Base-by-base conservation (phyloP, 64 coral and sea anemone genomes). In the Montipora efflorescens region DNA sequence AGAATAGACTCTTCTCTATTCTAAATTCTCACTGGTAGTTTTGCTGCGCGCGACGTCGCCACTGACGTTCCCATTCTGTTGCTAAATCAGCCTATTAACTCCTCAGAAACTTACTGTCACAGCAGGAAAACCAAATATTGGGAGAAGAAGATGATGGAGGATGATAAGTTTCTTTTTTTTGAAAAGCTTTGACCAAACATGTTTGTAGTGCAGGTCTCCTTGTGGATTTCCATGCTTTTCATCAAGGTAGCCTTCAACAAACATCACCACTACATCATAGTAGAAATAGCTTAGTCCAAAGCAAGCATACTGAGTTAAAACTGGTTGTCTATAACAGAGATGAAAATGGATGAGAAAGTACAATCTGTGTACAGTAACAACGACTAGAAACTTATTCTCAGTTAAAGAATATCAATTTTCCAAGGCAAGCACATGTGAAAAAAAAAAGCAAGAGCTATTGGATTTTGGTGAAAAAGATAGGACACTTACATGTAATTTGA, bases 201-300 rank as follows among this genome's bases (percentile, higher is more conserved):
- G 23, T 28, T 18, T 66, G 20, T 74, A 81, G 51, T 77, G 66
- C 5, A 77, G 10, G 47, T 58, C 70, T 61, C 74, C 62, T 15
- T 84, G 87, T 19, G 94, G 90, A 84, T 88, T 51, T 62, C 81
- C 80, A 69, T 87, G 76, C 21, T 93, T 88, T 74, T 93, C 92
- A 44, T 93, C 87, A 52, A 93, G 90, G 47, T 92, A 95, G 62
- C 73, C 85, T 66, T 46, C 94, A 87, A 86, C 80, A 73, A 83
- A 95, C 94, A 95, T 95, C 51, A 87, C 94, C 45, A 87, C 84
- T 61, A 90, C 64, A 79, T 95, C 94, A 83, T 95, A 95, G 73
- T 82, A 92, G 55, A 95, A 95, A 84, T 95, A 95, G 46, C 83
- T 88, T 62, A 92, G 49, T n/a, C 94, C 94, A 95, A 95, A 95